Evolutionary conservation across 2,888 invertebrate species (phyloP).

Genomic region (Trissoscelio sp.): DNA sequence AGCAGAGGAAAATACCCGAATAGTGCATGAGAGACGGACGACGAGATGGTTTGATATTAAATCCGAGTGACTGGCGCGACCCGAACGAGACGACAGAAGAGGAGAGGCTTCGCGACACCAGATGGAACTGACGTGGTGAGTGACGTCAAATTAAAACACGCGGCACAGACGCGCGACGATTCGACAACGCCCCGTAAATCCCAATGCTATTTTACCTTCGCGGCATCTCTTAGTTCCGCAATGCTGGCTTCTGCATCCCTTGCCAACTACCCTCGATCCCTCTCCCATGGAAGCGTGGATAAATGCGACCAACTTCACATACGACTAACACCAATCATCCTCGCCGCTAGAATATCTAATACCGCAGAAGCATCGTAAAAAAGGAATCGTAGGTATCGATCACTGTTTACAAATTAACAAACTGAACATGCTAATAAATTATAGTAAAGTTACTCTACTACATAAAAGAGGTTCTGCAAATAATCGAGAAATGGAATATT

Average conservation of each 20-base stretch:
- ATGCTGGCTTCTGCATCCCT: constrained; percentile 25
- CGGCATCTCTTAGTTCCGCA: constrained; percentile 49
- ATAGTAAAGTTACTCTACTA: not conserved
- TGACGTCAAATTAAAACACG: constrained; percentile 83
- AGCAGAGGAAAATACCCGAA: constrained; percentile 43
- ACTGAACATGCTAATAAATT: not conserved
- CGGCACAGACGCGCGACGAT: constrained; percentile 79
- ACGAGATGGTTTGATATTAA: constrained; percentile 80
- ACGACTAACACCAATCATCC: constrained; percentile 34
- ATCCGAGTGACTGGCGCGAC: constrained; percentile 81
- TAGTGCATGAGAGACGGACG: constrained; percentile 62
- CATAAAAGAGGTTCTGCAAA: not conserved
- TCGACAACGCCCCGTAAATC: constrained; percentile 78
- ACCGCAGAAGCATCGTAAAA: not conserved
- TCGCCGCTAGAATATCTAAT: not conserved
- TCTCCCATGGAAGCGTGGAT: constrained; percentile 16
- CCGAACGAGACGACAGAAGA: constrained; percentile 76
- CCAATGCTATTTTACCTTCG: constrained; percentile 66
- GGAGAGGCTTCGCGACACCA: constrained; percentile 79
- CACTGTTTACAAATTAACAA: constrained; percentile 9
- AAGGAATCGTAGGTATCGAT: not conserved
- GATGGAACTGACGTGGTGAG: constrained; percentile 82
- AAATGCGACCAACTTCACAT: constrained; percentile 49
- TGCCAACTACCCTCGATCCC: constrained; percentile 20
- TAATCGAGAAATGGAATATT: not conserved